Conservation (phyloP, 2,888 invertebrate species). For the Noctua comes region DNA sequence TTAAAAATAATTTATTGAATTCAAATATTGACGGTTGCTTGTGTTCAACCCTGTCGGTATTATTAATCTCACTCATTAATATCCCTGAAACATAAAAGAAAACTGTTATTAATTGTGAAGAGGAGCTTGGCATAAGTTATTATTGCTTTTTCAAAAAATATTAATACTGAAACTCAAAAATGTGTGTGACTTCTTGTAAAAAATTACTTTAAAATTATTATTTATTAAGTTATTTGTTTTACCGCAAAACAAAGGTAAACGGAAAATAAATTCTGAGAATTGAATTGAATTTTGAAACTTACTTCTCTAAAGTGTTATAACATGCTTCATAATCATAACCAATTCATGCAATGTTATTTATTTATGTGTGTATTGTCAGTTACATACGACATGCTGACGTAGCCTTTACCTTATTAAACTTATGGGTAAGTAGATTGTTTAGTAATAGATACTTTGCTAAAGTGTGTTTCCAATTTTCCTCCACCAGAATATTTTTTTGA, state of each 20-base stretch:
- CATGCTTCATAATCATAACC: conserved; percentile 26
- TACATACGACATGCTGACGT: conserved; percentile 13
- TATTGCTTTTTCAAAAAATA: not conserved
- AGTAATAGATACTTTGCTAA: not conserved
- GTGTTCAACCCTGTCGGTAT: conserved; percentile 33
- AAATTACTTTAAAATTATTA: not conserved
- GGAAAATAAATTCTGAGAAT: not conserved
- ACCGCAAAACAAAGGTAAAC: conserved; percentile 32
- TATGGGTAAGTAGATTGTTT: not conserved
- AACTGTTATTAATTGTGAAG: conserved; percentile 18
- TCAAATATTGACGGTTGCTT: conserved; percentile 41
- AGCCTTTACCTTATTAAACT: conserved; percentile 3
- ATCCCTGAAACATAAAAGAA: conserved; percentile 56
- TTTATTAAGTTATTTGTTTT: not conserved
- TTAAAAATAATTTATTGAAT: conserved; percentile 55
- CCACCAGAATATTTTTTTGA: not conserved
- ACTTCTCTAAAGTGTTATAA: not conserved
- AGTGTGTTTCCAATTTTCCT: not conserved
- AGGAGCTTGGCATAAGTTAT: not conserved
- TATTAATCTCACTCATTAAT: conserved; percentile 34
- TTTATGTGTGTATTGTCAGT: conserved; percentile 12
- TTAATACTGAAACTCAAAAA: not conserved
- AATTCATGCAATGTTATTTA: conserved; percentile 23
- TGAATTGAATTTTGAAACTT: conserved; percentile 11
- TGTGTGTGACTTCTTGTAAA: not conserved